Conservation (phyloP, 2,113 vertebrate genomes). For the Callipepla squamata region DNA sequence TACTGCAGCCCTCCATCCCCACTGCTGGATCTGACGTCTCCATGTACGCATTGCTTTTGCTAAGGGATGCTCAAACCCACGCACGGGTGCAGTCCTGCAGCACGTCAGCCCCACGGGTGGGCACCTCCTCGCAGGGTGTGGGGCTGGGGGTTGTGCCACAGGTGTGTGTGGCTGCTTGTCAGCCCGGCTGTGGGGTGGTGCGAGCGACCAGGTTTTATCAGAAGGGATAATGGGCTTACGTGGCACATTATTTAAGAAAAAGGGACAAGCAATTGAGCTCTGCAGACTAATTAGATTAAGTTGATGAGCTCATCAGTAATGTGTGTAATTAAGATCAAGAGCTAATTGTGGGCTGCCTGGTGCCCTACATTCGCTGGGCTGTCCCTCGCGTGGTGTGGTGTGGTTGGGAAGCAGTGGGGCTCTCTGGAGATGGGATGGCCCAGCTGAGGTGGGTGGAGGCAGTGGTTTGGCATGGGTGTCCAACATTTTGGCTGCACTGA, state of each 20-base stretch:
- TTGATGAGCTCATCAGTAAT: slow-evolving; percentile 63
- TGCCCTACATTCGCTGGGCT: not conserved
- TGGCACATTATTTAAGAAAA: slow-evolving; percentile 21
- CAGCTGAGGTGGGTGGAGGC: no score
- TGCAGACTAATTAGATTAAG: slow-evolving; percentile 58
- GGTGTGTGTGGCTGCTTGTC: not conserved
- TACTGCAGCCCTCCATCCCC: no score
- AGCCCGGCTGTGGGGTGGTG: rapidly evolving
- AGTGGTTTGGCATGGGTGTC: no score
- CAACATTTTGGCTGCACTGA: no score
- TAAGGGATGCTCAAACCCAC: not conserved
- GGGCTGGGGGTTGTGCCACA: not conserved
- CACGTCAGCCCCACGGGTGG: not conserved
- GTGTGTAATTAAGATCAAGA: slow-evolving; percentile 57
- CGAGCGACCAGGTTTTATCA: not conserved
- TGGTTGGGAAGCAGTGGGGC: not conserved
- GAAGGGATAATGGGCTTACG: not conserved
- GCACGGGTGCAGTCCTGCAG: not conserved
- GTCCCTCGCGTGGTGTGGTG: not conserved
- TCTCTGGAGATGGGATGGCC: no score
- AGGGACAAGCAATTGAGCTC: slow-evolving; percentile 50
- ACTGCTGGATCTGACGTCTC: no score
- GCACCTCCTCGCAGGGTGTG: rapidly evolving
- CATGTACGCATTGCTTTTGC: not conserved
- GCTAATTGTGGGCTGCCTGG: slow-evolving; percentile 31